Evolutionary conservation across 2,888 invertebrate species (phyloP).

Genomic region (Drosophila birchii): DNA sequence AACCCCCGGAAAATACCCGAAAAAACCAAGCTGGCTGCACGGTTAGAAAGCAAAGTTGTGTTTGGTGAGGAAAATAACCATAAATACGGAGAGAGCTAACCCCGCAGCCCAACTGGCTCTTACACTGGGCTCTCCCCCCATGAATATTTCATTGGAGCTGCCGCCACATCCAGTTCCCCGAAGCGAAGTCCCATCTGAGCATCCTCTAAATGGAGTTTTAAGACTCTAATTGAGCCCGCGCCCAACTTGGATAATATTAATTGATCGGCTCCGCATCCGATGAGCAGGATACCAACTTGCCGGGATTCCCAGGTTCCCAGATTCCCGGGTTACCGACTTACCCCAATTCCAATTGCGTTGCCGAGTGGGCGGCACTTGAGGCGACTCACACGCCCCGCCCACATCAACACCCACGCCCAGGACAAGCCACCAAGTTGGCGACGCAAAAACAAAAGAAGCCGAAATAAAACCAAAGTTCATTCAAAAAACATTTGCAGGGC

Average conservation of each 20-base stretch:
- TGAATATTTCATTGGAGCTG: constrained; percentile 40
- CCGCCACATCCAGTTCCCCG: constrained; percentile 18
- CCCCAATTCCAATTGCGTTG: constrained; percentile 3
- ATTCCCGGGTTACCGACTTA: constrained; percentile 6
- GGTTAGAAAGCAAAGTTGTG: constrained; percentile 48
- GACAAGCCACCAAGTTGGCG: constrained; percentile 30
- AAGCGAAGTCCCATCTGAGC: constrained; percentile 16
- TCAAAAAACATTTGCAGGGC: constrained; percentile 49
- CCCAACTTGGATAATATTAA: constrained; percentile 39
- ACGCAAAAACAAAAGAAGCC: constrained; percentile 33
- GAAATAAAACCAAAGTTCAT: constrained; percentile 54
- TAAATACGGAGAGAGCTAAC: constrained; percentile 36
- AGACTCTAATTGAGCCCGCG: constrained; percentile 44
- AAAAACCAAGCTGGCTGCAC: constrained; percentile 15
- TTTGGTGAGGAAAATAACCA: constrained; percentile 45
- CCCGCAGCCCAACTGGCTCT: not conserved
- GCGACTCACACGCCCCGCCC: constrained; percentile 12
- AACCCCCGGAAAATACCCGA: constrained; percentile 1
- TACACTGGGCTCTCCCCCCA: constrained; percentile 10
- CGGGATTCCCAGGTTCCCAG: not conserved
- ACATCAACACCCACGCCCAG: not conserved
- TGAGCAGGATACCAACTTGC: constrained; percentile 6
- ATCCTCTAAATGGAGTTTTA: constrained; percentile 45
- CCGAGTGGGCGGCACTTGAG: constrained; percentile 31
- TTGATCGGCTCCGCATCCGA: constrained; percentile 30